Percentiles rank a stretch among this genome's conserved stretches.
These are phyloP conservation scores for Microcebus tavaratra DNA, from an alignment of 2,113 vertebrate genomes.

Conservation along the genomic window DNA sequence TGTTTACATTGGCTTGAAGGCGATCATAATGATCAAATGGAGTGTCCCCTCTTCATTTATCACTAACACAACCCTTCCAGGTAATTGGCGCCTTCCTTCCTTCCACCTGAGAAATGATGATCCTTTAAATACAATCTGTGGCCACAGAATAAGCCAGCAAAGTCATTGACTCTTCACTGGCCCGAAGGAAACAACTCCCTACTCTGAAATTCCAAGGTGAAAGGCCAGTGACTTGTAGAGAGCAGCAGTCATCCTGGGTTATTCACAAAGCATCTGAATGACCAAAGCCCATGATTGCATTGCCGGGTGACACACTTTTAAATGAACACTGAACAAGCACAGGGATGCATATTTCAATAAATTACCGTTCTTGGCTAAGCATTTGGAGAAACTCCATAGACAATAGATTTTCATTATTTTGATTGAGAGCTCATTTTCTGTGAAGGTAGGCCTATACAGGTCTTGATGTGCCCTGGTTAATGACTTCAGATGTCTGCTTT, in stretches of 20 bases:
- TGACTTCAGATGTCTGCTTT: constrained; percentile 69
- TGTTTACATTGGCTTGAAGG: background rate
- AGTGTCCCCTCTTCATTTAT: constrained; percentile 18
- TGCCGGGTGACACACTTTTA: constrained; percentile 70
- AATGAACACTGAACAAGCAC: constrained; percentile 80
- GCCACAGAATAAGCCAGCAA: background rate
- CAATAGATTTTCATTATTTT: constrained; percentile 68
- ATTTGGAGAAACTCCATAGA: constrained; percentile 42
- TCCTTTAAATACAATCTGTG: constrained; percentile 44
- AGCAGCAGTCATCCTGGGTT: background rate
- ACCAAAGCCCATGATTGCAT: background rate
- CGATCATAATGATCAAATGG: constrained; percentile 15
- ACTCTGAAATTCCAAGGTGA: constrained; percentile 61
- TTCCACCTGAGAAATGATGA: constrained; percentile 73
- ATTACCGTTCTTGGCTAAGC: constrained; percentile 80
- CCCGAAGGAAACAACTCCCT: constrained; percentile 78
- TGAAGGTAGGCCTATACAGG: constrained; percentile 42
- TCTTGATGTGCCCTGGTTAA: constrained; percentile 64
- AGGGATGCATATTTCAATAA: constrained; percentile 80
- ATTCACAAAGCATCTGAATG: constrained; percentile 49
- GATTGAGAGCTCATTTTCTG: constrained; percentile 78
- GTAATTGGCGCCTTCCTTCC: constrained; percentile 84
- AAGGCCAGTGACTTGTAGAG: constrained; percentile 64
- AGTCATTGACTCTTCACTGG: background rate
- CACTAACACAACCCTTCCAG: background rate